These are phyloP conservation scores for Cydia amplana DNA, from an alignment of 1,140 invertebrate species.

Conservation along the genomic window DNA sequence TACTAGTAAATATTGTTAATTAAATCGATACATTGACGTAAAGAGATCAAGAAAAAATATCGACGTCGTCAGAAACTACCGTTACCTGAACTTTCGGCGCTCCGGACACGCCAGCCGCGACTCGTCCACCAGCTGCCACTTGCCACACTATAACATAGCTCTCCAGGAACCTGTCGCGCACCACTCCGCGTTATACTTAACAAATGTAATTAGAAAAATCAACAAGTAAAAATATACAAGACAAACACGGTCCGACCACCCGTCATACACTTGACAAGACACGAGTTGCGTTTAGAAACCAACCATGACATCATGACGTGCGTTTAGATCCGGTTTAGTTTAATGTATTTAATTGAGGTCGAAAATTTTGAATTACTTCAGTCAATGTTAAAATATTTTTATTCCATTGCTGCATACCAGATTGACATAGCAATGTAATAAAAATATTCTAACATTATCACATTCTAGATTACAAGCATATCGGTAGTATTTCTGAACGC, in stretches of 20 bases:
- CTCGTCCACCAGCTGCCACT: slow-evolving; percentile 47
- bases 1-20: slow-evolving; percentile 8
- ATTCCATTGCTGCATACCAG: too few relatives aligned
- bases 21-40: slow-evolving; percentile 17
- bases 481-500: background rate
- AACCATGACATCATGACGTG: background rate
- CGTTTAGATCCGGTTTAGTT: slow-evolving; percentile 5
- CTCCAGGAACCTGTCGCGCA: slow-evolving; percentile 41
- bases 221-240: slow-evolving; percentile 72
- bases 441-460: too few relatives aligned
- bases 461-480: background rate
- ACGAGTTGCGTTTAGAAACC: slow-evolving; percentile 50
- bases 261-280: slow-evolving; percentile 64
- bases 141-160: slow-evolving; percentile 59
- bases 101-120: slow-evolving; percentile 45
- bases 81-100: slow-evolving; percentile 68
- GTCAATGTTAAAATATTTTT: too few relatives aligned
- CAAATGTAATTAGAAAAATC: slow-evolving; percentile 65
- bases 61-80: slow-evolving; percentile 74
- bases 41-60: slow-evolving; percentile 39
- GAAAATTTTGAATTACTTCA: background rate
- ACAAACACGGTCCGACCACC: slow-evolving; percentile 62
- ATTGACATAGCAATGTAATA: too few relatives aligned
- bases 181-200: slow-evolving; percentile 57
- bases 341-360: background rate